Base-by-base conservation (phyloP, 2,888 invertebrate genomes). In the Agrotis puta region DNA sequence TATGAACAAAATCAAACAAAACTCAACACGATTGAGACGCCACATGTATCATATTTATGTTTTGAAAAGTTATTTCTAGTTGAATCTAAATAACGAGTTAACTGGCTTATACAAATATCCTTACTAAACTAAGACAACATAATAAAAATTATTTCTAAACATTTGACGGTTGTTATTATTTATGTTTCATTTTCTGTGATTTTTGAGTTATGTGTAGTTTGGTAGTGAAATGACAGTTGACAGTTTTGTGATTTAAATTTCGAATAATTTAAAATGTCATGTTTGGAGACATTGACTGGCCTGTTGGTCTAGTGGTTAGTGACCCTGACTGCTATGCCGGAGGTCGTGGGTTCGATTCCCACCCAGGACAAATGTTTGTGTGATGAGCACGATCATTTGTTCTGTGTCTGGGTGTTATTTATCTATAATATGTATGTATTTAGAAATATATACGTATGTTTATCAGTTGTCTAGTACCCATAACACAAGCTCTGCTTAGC, bases 11-110 rank as follows among this genome's bases (percentile, higher is more conserved):
- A 88, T 88, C 87, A 85, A 88, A 90, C 85, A 85, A 77, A 87
- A 81, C 81, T 81, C 78, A 64, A 76, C 84, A 72, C 88, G 91
- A 93, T 94, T 92, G 92, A 93, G 93, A 91, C 88, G 90, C 92
- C 93, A 93, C 93, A 92, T 94, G 94, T 92, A 93, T 92, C 93
- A 92, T 94, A 94, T 93, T 94, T 93, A 93, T 92, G 92, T 94
- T 93, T 92, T 88, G 86, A 87, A 88, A 92, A 89, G 94, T 93
- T 95, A 95, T 95, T 94, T 92, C 93, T 90, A 92, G 91, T 88
- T 83, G 84, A 87, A 90, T 90, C 87, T 89, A 91, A 92, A 93
- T 93, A 94, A 92, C 90, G 69, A 77, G 75, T 87, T 89, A 88
- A 88, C 89, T 86, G 85, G 83, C 89, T 89, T 89, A 92, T 74